These are phyloP conservation scores for Diadophis punctatus DNA, from an alignment of 2,113 vertebrate genomes.

Conservation along the genomic window DNA sequence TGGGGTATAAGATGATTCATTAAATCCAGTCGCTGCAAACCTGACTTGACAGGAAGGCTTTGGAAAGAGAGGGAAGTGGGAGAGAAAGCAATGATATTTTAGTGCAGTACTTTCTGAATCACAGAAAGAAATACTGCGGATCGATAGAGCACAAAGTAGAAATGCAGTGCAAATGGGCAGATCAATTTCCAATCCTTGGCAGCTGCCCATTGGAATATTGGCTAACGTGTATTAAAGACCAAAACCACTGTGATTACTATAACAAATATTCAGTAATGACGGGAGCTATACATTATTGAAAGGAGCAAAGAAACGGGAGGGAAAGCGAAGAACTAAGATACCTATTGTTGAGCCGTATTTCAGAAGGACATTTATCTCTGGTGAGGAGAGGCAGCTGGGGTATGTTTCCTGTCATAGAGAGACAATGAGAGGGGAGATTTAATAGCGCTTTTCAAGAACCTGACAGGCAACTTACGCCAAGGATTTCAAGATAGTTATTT, in stretches of 20 bases:
- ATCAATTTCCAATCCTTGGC: not conserved
- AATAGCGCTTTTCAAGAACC: not conserved
- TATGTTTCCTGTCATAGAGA: not conserved
- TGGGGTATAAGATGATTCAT: not conserved
- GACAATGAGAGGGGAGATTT: not conserved
- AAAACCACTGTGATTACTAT: not conserved
- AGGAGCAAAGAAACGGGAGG: not conserved
- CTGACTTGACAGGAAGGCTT: not conserved
- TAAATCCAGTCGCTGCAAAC: not conserved
- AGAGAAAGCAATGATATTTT: not conserved
- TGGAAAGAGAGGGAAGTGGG: no score
- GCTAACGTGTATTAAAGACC: not conserved
- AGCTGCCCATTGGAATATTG: not conserved
- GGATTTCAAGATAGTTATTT: not conserved
- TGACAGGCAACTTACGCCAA: not conserved
- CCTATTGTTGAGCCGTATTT: not conserved
- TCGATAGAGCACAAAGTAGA: not conserved
- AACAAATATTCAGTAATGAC: not conserved
- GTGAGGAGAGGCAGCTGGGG: not conserved
- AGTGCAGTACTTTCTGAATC: not conserved
- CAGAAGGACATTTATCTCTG: not conserved
- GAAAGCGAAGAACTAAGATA: not conserved
- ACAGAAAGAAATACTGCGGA: not conserved
- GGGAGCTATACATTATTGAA: not conserved
- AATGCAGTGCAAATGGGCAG: not conserved